A percentile compares a stretch with the other conserved stretches of the same genome.
Conservation (phyloP, 2,113 vertebrate genomes). For the Charina bottae region DNA sequence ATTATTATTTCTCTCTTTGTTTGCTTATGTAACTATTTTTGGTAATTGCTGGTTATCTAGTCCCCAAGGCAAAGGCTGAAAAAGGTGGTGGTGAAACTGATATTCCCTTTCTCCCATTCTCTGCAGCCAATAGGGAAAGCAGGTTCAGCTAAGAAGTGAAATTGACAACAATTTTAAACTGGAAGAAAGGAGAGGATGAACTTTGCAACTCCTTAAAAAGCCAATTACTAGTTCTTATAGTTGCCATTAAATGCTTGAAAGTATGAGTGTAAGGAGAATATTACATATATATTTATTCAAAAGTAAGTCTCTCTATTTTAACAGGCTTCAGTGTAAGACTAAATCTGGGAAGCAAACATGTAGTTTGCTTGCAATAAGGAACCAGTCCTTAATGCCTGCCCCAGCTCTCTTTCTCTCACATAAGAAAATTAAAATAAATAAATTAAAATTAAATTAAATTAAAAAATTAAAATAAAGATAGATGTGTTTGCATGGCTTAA, state of each 20-base stretch:
- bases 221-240: background rate
- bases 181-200: background rate
- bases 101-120: background rate
- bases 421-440: background rate
- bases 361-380: background rate
- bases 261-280: too few species aligned
- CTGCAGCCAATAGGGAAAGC: background rate
- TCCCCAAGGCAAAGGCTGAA: background rate
- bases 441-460: too few species aligned
- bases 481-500: background rate
- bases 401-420: background rate
- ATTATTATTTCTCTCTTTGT: background rate
- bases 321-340: background rate
- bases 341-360: background rate
- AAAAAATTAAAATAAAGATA: too few species aligned
- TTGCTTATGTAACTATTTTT: slow-evolving; percentile 22
- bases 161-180: background rate
- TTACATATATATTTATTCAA: background rate
- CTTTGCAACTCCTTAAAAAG: background rate
- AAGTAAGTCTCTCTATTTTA: background rate
- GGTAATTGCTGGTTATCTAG: slow-evolving; percentile 16
- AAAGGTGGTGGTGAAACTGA: background rate
- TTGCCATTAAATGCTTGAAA: background rate
- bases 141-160: background rate
- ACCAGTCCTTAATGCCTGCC: background rate